These are phyloP conservation scores for Trichosurus vulpecula DNA, from an alignment of 2,797 vertebrate genomes.

Conservation along the genomic window DNA sequence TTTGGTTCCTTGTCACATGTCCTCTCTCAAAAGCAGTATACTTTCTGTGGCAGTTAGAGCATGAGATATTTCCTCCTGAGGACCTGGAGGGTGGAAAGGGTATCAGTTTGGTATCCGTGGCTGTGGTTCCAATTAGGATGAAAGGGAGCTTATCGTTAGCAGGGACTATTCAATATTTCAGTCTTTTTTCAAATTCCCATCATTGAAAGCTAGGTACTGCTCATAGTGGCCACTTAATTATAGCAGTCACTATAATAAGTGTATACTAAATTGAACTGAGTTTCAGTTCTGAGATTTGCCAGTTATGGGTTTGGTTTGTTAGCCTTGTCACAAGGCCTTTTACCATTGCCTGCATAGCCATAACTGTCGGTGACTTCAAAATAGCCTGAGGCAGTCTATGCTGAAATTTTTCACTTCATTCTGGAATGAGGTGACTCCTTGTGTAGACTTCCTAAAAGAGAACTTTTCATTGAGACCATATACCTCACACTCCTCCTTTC, in stretches of 20 bases:
- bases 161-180: too few species aligned
- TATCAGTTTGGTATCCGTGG: background rate
- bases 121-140: background rate
- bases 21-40: background rate
- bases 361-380: too few species aligned
- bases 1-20: background rate
- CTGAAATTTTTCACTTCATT: too few species aligned
- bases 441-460: too few species aligned
- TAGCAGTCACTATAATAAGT: background rate
- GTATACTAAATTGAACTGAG: background rate
- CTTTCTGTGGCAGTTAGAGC: background rate
- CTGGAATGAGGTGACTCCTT: too few species aligned
- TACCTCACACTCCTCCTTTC: too few species aligned
- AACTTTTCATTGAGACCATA: too few species aligned
- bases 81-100: background rate
- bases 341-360: too few species aligned
- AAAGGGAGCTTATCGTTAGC: background rate
- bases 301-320: background rate
- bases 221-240: background rate
- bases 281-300: constrained; percentile 10
- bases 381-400: too few species aligned
- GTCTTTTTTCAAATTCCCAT: background rate
- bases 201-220: background rate
- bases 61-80: too few species aligned
- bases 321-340: too few species aligned